Evolutionary conservation across 64 coral and sea anemone species (phyloP), one percentile per base, ranked within the genome.

Genomic region (Trachythela sp.): DNA sequence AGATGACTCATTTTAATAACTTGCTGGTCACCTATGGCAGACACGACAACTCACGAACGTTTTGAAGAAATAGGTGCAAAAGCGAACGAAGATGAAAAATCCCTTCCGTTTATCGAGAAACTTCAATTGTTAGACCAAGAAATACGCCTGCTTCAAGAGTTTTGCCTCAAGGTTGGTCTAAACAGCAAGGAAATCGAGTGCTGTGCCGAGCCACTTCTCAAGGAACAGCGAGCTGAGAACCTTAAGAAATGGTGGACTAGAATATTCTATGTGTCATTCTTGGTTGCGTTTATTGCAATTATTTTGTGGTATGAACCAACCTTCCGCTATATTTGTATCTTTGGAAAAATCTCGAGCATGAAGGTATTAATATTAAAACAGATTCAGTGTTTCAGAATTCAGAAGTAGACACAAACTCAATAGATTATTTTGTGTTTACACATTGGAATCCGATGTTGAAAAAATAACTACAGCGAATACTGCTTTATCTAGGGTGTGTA

Each of bases 141-240:
- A 80, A 80, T 80, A 36, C 75, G 75, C 30, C 20, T 80, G 15
- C 75, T 80, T 80, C 75, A 18, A 35, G 75, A 80, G 15, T 80
- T 30, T 30, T 80, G 75, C 9, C 27, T 34, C 26, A 80, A 80
- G 15, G 13, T 39, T 37, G 75, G 75, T 37, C 2, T 80, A 37
- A 80, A 80, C 75, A 18, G 20, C 75, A 80, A 80, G 75, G 75
- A 80, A 39, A 80, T 80, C 75, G 33, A 80, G 30, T 80, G 37
- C 33, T 80, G 75, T 80, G 75, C 75, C 37, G 75, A 80, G 35
- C 75, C 75, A 35, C 18, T 80, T 1, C 75, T 80, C 31, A 80
- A 4, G 34, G 75, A 80, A 35, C 33, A 37, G 31, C 31, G 37
- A 13, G 33, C 31, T 5, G 75, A 37, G 33, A 1, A 13, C 8